These are phyloP conservation scores for Rhinoptilus africanus DNA, from an alignment of 2,113 vertebrate species.

Conservation along the genomic window DNA sequence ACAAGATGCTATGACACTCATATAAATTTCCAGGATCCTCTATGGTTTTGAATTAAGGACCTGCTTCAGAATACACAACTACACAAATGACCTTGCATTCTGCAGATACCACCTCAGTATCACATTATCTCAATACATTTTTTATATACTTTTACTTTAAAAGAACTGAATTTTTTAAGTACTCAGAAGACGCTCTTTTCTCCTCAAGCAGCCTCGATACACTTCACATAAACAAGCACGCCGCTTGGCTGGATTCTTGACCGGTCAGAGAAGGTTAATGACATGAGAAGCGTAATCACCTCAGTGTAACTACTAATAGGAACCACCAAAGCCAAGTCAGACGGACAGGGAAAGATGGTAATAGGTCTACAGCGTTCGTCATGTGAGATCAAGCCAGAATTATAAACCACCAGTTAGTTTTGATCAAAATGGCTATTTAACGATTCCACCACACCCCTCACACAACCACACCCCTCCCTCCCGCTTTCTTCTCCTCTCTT, in stretches of 20 bases:
- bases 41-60: not conserved
- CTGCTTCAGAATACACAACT: not conserved
- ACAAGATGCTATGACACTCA: not conserved
- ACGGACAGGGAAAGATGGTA: not conserved
- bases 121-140: not conserved
- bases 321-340: not conserved
- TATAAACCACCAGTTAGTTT: not conserved
- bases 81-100: not conserved
- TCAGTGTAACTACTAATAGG: not conserved
- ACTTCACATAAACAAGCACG: not conserved
- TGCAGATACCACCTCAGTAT: not conserved
- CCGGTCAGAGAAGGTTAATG: not conserved
- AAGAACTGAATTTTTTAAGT: not conserved
- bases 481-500: not conserved
- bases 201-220: not conserved
- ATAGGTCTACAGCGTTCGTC: not conserved
- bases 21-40: not conserved
- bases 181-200: not conserved
- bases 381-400: not conserved
- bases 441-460: not conserved
- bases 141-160: not conserved
- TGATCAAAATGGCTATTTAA: not conserved
- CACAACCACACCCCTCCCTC: no score
- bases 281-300: not conserved
- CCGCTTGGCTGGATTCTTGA: not conserved